Conservation (phyloP, 2,888 invertebrate genomes). For the Conops quadrifasciatus region DNA sequence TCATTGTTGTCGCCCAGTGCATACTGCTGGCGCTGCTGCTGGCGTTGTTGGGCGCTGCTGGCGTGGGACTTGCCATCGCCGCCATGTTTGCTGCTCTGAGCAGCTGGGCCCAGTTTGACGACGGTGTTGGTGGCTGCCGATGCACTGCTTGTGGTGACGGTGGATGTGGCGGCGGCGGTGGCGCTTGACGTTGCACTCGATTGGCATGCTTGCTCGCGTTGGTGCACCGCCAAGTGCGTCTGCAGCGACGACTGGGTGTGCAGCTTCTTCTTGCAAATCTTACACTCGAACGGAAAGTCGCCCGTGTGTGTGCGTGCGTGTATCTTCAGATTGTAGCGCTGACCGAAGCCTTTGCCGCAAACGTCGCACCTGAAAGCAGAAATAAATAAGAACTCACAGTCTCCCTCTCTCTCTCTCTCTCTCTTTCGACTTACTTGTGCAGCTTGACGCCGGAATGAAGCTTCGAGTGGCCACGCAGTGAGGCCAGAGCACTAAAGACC, state of each 20-base stretch:
- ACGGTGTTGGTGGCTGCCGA: conserved; percentile 39
- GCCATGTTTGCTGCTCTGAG: conserved; percentile 30
- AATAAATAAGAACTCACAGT: conserved; percentile 18
- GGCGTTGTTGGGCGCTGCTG: conserved; percentile 41
- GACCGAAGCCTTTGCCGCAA: conserved; percentile 64
- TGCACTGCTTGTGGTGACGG: conserved; percentile 43
- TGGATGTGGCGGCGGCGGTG: conserved; percentile 44
- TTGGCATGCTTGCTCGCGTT: conserved; percentile 58
- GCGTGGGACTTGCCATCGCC: conserved; percentile 44
- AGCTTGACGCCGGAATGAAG: conserved; percentile 64
- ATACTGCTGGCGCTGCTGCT: conserved; percentile 37
- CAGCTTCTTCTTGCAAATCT: conserved; percentile 62
- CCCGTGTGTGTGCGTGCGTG: conserved; percentile 64
- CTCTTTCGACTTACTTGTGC: conserved; percentile 59
- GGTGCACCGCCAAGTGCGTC: conserved; percentile 64
- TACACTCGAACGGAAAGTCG: conserved; percentile 64
- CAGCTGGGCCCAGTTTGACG: conserved; percentile 50
- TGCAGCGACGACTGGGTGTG: conserved; percentile 64
- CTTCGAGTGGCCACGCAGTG: conserved; percentile 63
- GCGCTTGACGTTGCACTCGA: conserved; percentile 49
- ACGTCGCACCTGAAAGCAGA: conserved; percentile 59
- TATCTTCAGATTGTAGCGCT: conserved; percentile 64
- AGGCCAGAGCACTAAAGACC: conserved; percentile 65
- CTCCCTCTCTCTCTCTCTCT: too few species aligned
- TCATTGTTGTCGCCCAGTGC: conserved; percentile 49